These are phyloP conservation scores for Xestia rhomboidea DNA, from an alignment of 2,888 invertebrate genomes.

Conservation along the genomic window DNA sequence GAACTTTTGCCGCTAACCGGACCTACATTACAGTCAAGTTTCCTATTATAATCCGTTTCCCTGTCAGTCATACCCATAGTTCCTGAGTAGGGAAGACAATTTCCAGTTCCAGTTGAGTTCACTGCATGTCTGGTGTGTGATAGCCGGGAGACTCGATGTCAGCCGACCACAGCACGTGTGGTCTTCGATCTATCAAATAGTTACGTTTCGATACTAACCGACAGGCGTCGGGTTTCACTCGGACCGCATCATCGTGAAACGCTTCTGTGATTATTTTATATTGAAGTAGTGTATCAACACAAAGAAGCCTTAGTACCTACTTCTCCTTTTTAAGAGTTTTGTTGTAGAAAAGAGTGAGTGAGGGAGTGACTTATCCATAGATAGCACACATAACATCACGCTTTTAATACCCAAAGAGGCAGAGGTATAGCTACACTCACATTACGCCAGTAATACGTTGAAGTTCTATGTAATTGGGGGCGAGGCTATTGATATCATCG, in stretches of 20 bases:
- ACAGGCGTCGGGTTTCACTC: slow-evolving; percentile 77
- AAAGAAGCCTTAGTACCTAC: neutral
- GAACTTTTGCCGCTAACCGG: neutral
- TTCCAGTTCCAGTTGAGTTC: slow-evolving; percentile 41
- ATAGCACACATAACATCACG: neutral
- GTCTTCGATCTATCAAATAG: slow-evolving; percentile 76
- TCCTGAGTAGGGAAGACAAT: neutral
- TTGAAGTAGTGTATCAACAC: neutral
- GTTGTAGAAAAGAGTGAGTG: neutral
- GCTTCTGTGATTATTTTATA: slow-evolving; percentile 53
- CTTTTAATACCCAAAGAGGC: neutral
- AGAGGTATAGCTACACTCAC: neutral
- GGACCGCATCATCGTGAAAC: slow-evolving; percentile 69
- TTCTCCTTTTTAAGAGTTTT: neutral
- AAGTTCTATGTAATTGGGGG: neutral
- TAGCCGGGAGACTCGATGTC: slow-evolving; percentile 59
- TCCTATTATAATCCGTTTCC: neutral
- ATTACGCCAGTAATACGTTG: neutral
- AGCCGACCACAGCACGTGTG: slow-evolving; percentile 75
- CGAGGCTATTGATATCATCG: neutral
- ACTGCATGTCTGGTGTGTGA: slow-evolving; percentile 47
- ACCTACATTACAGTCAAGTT: neutral
- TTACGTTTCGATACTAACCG: slow-evolving; percentile 70
- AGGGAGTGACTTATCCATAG: neutral
- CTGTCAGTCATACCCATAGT: neutral